These are phyloP conservation scores for Tetraneura akinire DNA, from an alignment of 1,140 invertebrate species.

Conservation along the genomic window DNA sequence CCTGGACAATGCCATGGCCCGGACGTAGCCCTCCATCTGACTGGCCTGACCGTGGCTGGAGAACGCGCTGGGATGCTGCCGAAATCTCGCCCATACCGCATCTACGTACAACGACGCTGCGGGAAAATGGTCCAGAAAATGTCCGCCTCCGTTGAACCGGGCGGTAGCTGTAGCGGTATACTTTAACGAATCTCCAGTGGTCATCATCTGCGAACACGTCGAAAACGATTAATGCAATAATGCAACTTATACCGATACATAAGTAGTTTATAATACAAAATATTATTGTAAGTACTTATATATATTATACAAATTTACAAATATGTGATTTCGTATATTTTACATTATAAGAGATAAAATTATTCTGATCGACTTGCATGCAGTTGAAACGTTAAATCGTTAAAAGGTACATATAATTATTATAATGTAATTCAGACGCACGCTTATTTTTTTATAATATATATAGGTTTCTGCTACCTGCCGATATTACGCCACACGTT, in stretches of 20 bases:
- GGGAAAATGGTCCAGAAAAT: conserved; percentile 12
- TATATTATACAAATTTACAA: too few species aligned
- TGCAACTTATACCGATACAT: too few species aligned
- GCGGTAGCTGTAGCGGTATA: conserved; percentile 25
- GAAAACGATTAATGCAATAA: background rate
- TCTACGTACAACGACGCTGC: conserved; percentile 17
- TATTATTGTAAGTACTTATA: too few species aligned
- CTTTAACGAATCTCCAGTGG: conserved; percentile 26
- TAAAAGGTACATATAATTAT: too few species aligned
- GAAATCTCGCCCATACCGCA: conserved; percentile 33
- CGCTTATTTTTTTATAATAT: too few species aligned
- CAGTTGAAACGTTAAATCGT: too few species aligned
- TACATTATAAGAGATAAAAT: too few species aligned
- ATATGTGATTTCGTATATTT: too few species aligned
- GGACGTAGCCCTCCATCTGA: conserved; percentile 19
- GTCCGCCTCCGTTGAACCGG: background rate
- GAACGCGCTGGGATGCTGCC: background rate
- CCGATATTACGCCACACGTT: background rate
- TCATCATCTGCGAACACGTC: conserved; percentile 11
- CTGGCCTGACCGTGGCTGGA: conserved; percentile 55
- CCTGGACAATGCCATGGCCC: conserved; percentile 29
- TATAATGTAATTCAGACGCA: too few species aligned
- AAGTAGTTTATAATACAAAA: too few species aligned
- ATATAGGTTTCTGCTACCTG: conserved; percentile 11
- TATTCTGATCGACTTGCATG: too few species aligned